Evolutionary conservation across 1,140 invertebrate genomes (phyloP), one percentile per base, ranked within the genome.

Genomic region (Stratiolaelaps scimitus): DNA sequence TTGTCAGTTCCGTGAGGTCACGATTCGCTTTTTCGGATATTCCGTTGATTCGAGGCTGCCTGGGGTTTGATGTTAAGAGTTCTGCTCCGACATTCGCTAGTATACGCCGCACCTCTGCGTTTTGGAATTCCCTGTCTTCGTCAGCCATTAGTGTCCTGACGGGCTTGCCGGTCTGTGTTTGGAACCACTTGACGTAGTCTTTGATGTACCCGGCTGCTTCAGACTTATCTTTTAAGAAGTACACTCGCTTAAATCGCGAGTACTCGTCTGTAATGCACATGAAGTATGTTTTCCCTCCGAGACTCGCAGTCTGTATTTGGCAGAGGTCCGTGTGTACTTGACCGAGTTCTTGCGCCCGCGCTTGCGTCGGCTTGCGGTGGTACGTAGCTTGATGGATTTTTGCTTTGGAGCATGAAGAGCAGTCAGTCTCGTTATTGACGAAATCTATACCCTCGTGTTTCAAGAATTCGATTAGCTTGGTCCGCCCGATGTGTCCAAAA

Each of bases 71-170:
- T n/a, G n/a, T n/a, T n/a, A n/a, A n/a, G n/a, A n/a, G n/a, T n/a
- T n/a, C n/a, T n/a, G n/a, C n/a, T n/a, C n/a, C n/a, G n/a, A n/a
- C n/a, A n/a, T n/a, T n/a, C n/a, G n/a, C n/a, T n/a, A n/a, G n/a
- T n/a, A n/a, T n/a, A n/a, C n/a, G n/a, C n/a, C 44, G 44, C 13
- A 45, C 44, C 44, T 45, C n/a, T n/a, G 44, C 44, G 44, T 45
- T 45, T 13, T 45, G 13, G n/a, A 45, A 45, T n/a, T 45, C 44
- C n/a, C 13, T 45, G 44, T n/a, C 44, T n/a, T 45, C 13, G n/a
- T 45, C 44, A 13, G 44, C 13, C 13, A 45, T 13, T 13, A 45
- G n/a, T 45, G 13, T 13, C n/a, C n/a, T 45, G 44, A 45, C n/a
- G 13, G 13, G 13, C 13, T 13, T n/a, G 13, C 44, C 44, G n/a